These are phyloP conservation scores for Pocillopora grandis DNA, from an alignment of 92 coral and sea anemone genomes.

Conservation along the genomic window DNA sequence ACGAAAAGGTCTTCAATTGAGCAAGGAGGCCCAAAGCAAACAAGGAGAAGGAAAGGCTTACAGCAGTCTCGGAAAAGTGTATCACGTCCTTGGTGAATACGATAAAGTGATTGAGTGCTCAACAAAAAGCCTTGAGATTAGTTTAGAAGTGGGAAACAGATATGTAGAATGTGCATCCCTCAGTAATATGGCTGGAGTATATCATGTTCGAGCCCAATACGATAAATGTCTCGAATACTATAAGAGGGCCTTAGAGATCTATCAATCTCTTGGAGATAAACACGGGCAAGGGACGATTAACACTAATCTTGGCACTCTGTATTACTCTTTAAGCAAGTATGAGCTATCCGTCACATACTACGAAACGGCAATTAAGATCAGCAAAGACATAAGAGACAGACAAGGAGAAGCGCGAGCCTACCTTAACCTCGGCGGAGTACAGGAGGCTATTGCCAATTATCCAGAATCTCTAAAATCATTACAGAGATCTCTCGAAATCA, in stretches of 20 bases:
- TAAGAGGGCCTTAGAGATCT: slow-evolving; percentile 35
- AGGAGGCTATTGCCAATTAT: slow-evolving; percentile 18
- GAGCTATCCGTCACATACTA: slow-evolving; percentile 7
- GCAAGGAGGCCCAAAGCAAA: slow-evolving; percentile 7
- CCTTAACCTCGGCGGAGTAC: slow-evolving; percentile 34
- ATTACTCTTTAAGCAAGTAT: slow-evolving; percentile 27
- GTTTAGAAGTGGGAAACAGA: slow-evolving; percentile 21
- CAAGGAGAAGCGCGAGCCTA: slow-evolving; percentile 20
- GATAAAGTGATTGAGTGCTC: slow-evolving; percentile 30
- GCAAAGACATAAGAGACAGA: slow-evolving; percentile 27
- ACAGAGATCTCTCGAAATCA: slow-evolving; percentile 24
- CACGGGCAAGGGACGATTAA: slow-evolving; percentile 9
- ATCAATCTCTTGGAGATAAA: slow-evolving; percentile 2
- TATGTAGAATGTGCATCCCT: neutral
- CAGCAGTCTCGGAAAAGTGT: slow-evolving; percentile 18
- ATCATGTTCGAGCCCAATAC: slow-evolving; percentile 38
- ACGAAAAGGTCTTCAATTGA: slow-evolving; percentile 20
- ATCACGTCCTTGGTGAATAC: slow-evolving; percentile 22
- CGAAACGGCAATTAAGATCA: slow-evolving; percentile 16
- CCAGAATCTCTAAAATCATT: slow-evolving; percentile 31
- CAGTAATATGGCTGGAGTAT: slow-evolving; percentile 1
- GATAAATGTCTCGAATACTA: slow-evolving; percentile 28
- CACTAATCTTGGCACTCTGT: slow-evolving; percentile 25
- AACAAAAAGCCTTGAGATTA: slow-evolving; percentile 32
- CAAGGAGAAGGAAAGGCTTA: neutral